Percentiles rank a stretch among this genome's conserved stretches.
phyloP scores from a whole-genome alignment of 1,140 invertebrate genomes.

The Goniozus legneri region DNA sequence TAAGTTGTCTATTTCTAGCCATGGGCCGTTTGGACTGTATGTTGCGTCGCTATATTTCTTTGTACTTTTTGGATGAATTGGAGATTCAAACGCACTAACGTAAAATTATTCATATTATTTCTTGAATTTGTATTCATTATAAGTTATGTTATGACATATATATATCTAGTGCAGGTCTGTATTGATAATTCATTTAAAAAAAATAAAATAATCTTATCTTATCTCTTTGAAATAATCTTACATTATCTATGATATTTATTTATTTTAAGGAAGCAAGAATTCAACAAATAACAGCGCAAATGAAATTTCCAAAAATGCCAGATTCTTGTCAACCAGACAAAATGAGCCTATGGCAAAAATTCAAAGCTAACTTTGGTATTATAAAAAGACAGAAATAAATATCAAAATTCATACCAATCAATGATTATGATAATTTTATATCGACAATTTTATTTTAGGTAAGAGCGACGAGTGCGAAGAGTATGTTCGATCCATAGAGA shows the following conservation, averaged over 20 bases:
- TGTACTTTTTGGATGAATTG: no score
- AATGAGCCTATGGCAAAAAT: conserved; percentile 22
- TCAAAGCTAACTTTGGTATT: background rate
- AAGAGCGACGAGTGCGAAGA: conserved; percentile 28
- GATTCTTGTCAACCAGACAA: conserved; percentile 28
- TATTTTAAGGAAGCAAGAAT: conserved; percentile 33
- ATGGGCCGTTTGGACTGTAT: no score
- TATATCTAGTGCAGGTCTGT: conserved; percentile 34
- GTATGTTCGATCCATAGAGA: conserved; percentile 30
- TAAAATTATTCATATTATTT: no score
- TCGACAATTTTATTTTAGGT: conserved; percentile 9
- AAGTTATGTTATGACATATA: conserved; percentile 38
- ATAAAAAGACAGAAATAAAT: background rate
- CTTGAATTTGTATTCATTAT: conserved; percentile 24
- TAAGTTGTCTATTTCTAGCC: conserved; percentile 2
- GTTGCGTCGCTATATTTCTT: no score
- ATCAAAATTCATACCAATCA: background rate
- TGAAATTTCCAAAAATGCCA: conserved; percentile 24
- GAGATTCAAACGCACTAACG: no score
- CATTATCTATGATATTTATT: conserved; percentile 1
- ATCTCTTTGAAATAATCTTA: background rate
- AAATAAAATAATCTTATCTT: conserved; percentile 3
- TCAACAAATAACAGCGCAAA: conserved; percentile 25
- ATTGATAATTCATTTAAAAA: background rate
- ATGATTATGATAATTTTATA: background rate